Evolutionary conservation across 2,113 vertebrate genomes (phyloP), one percentile per base, ranked within the genome.

Genomic region (Zosterops lateralis): DNA sequence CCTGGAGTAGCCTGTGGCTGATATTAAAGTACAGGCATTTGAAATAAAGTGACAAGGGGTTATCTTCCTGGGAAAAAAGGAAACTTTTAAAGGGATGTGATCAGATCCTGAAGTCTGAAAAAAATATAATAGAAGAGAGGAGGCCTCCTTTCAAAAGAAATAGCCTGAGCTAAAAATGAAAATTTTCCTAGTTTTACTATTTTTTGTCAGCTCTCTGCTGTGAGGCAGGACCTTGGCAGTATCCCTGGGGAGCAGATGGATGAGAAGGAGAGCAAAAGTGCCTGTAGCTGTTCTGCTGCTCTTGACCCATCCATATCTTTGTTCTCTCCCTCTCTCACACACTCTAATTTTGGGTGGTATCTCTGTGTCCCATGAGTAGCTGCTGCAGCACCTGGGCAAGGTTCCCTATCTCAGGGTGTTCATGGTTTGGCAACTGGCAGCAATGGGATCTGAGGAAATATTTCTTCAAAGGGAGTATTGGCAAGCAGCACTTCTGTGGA

Each of bases 41-140:
- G 90, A 97, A 97, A 95, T 96, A 67, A 89, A 93, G 79, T 94
- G 91, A 71, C 92, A 89, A 78, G 71, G 65, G 74, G 93, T 95
- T 95, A 83, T 94, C 86, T 96, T 94, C 48, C 36, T 51, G 88
- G 86, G 17, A 72, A 84, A 77, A 89, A 83, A 73, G 22, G 60
- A 78, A 94, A 79, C 79, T 90, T 96, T 51, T 71, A 65, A 89
- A 73, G 57, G 56, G 85, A 56, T 87, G 17, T 20, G 87, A 87
- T 94, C 74, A 65, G 45, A 82, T 76, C 21, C 57, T 65, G 6
- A 66, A 66, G 32, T 32, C 48, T 89, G 45, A 17, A 62, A 87
- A 48, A 34, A 47, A 58, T 3, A 22, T 2, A 70, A 9, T 26
- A 45, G 42, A 45, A 71, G 45, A 58, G n/a, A 70, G 31, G 14